These are phyloP conservation scores for Orgyia antiqua DNA, from an alignment of 2,888 invertebrate species.

Conservation along the genomic window DNA sequence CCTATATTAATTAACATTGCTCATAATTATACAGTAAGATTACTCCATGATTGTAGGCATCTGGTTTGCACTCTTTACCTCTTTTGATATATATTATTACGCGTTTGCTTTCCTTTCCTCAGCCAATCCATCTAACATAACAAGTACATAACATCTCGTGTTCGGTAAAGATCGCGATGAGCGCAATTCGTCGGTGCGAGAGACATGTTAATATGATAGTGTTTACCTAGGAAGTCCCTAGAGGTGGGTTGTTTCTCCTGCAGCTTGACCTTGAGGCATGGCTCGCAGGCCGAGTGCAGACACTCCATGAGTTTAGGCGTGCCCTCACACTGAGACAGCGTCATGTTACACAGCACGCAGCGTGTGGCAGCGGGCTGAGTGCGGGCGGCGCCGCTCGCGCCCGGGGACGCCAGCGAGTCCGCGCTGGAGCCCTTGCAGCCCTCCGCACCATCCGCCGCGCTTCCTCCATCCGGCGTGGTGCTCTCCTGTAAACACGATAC, in stretches of 20 bases:
- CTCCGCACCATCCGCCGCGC: constrained; percentile 14
- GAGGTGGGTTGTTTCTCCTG: constrained; percentile 57
- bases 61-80: too few species aligned
- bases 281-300: constrained; percentile 89
- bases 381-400: constrained; percentile 36
- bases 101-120: too few species aligned
- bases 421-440: constrained; percentile 38
- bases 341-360: constrained; percentile 72
- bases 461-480: constrained; percentile 24
- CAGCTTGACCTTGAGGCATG: constrained; percentile 84
- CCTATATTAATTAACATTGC: too few species aligned
- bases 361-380: constrained; percentile 51
- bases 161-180: too few species aligned
- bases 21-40: too few species aligned
- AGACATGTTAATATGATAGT: too few species aligned
- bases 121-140: too few species aligned
- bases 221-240: constrained; percentile 64
- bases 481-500: constrained; percentile 25
- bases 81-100: too few species aligned
- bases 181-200: too few species aligned
- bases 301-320: constrained; percentile 91
- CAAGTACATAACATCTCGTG: too few species aligned
- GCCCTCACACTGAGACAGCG: constrained; percentile 55
- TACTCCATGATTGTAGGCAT: too few species aligned
- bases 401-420: constrained; percentile 62